Evolutionary conservation across 2,113 vertebrate genomes (phyloP), one percentile per base, ranked within the genome.

Genomic region (Thunnus thynnus): DNA sequence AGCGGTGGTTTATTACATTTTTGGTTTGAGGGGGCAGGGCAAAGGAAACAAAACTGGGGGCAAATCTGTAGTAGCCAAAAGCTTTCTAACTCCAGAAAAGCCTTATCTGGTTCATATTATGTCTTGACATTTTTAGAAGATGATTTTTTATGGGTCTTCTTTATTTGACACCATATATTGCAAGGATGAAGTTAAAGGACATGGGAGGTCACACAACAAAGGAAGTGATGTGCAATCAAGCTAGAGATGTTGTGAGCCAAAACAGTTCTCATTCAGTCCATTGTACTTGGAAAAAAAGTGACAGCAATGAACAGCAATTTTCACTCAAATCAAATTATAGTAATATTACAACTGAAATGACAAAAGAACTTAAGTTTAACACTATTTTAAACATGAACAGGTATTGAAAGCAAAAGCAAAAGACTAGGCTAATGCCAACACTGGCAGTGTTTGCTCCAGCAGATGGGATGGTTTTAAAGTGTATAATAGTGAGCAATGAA

Each of bases 391-490:
- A 30, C 27, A 30, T 30, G 2, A 30, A 30, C 27, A 30, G 27
- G 27, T 30, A 30, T 2, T 22, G 1, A 22, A 22, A 22, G 22
- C 22, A 22, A 22, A 22, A 22, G 22, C 22, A 30, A 30, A 30
- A 30, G 27, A 30, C 27, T 30, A 30, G 27, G 27, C 27, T 30
- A 80, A 76, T 67, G 57, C 55, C 61, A 25, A 14, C 3, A 50
- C 51, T 79, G 72, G 76, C 85, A 76, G 67, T 51, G 27, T 72
- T 80, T 76, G 46, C 55, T 76, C 52, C 74, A 82, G 79, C 84
- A 82, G 75, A 75, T 86, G 69, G 80, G 67, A 76, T 54, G 57
- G 51, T 69, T 56, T 78, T 69, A 72, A 64, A 68, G 70, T 72
- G 22, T 70, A 27, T 67, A 47, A 66, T 57, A 80, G 56, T 11